Evolutionary conservation across 1,140 invertebrate species (phyloP).

Genomic region (Eriocheir sinensis): DNA sequence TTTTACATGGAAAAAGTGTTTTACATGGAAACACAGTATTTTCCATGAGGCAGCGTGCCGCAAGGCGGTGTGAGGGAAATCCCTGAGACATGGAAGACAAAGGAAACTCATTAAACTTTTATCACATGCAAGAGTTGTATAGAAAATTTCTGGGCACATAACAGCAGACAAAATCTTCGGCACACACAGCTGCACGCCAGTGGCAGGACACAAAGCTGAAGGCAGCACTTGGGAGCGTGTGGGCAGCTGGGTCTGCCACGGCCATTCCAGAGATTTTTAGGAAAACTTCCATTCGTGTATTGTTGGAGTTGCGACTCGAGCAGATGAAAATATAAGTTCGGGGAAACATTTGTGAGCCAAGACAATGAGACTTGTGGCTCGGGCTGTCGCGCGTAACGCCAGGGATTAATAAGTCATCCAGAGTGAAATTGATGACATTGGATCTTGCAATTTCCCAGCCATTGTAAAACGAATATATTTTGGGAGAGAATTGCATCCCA

Average conservation of each 20-base stretch:
- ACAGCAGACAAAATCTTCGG: not conserved
- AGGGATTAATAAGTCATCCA: constrained; percentile 49
- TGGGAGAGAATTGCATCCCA: constrained; percentile 10
- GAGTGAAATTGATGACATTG: constrained; percentile 65
- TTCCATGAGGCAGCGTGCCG: no score
- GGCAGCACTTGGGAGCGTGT: constrained; percentile 13
- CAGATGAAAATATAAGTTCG: constrained; percentile 73
- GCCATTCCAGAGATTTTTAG: constrained; percentile 69
- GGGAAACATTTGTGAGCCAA: constrained; percentile 53
- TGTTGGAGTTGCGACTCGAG: constrained; percentile 62
- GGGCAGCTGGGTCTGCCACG: constrained; percentile 51
- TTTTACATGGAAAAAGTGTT: no score
- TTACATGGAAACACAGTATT: no score
- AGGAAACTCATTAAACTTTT: not conserved
- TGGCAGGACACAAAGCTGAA: not conserved
- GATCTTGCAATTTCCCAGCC: constrained; percentile 54
- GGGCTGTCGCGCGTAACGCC: constrained; percentile 38
- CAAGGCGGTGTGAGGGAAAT: no score
- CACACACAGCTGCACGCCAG: not conserved
- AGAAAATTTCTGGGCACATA: constrained; percentile 23
- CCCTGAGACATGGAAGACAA: not conserved
- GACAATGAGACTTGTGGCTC: constrained; percentile 44
- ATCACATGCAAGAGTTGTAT: not conserved
- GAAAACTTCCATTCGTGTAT: constrained; percentile 70
- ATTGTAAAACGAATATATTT: constrained; percentile 45